Conservation (phyloP, 37 sponge, comb jelly and placozoan species). For the Dysidea cf. avara region DNA sequence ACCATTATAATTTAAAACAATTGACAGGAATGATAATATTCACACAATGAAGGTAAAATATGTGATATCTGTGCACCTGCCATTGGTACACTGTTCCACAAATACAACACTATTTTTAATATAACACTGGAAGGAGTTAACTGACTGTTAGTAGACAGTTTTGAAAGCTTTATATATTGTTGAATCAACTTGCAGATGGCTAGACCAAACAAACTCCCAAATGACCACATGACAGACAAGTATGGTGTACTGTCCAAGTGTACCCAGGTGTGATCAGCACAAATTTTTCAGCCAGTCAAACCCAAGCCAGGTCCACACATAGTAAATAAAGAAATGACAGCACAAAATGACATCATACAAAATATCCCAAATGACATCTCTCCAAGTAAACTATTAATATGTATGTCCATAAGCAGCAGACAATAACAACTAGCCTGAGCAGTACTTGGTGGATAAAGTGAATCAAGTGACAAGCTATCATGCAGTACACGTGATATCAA, state of each 20-base stretch:
- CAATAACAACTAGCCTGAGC: background rate
- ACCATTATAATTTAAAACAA: too few relatives aligned
- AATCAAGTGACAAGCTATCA: constrained; percentile 9
- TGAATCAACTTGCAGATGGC: background rate
- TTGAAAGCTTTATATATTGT: too few relatives aligned
- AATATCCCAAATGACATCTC: too few relatives aligned
- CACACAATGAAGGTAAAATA: too few relatives aligned
- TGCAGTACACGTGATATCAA: constrained; percentile 6
- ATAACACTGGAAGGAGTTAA: too few relatives aligned
- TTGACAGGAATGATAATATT: too few relatives aligned
- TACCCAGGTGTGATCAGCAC: constrained; percentile 6
- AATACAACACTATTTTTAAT: too few relatives aligned
- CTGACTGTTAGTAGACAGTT: too few relatives aligned
- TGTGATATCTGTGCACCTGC: too few relatives aligned
- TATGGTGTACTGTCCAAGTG: constrained; percentile 9
- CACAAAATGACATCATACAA: too few relatives aligned
- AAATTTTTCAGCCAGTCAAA: constrained; percentile 2
- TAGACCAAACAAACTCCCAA: constrained; percentile 14
- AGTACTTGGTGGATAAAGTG: constrained; percentile 13
- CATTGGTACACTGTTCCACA: too few relatives aligned
- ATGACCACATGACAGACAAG: background rate
- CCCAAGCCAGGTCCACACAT: background rate
- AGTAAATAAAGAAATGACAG: background rate
- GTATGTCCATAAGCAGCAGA: background rate
- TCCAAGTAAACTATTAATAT: background rate